Evolutionary conservation across 2,113 vertebrate species (phyloP).

Genomic region (Oriolus oriolus): DNA sequence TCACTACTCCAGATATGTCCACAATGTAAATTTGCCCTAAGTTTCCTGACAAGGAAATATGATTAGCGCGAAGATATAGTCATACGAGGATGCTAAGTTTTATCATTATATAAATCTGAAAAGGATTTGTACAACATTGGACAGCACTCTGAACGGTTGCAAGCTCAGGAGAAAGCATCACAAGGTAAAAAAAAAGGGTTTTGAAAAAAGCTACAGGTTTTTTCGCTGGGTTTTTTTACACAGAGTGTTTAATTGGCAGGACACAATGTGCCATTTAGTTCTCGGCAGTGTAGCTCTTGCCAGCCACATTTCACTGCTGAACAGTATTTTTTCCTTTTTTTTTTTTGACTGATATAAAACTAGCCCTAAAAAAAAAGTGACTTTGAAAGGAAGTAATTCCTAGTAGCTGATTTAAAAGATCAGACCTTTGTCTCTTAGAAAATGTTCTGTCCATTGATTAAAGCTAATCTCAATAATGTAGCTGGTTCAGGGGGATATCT

Average conservation of each 20-base stretch:
- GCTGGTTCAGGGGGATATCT: not conserved
- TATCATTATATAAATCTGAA: not conserved
- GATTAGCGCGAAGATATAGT: not conserved
- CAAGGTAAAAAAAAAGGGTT: rapidly evolving
- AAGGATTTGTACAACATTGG: not conserved
- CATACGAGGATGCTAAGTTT: not conserved
- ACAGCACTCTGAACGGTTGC: not conserved
- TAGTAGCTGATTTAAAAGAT: not conserved
- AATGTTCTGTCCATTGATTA: not conserved
- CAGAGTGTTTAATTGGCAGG: not conserved
- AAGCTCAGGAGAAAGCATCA: not conserved
- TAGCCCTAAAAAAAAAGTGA: not conserved
- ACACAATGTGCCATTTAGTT: not conserved
- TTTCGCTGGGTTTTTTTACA: too few relatives aligned
- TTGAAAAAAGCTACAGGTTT: not conserved
- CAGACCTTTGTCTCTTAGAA: not conserved
- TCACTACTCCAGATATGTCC: slow-evolving; percentile 32
- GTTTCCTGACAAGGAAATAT: not conserved
- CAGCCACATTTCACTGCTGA: not conserved
- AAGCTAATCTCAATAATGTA: not conserved
- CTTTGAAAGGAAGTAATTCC: not conserved
- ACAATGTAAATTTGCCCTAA: slow-evolving; percentile 25
- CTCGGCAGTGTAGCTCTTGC: not conserved
- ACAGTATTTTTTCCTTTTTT: not conserved
- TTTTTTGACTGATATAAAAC: not conserved